These are phyloP conservation scores for Philonicus albiceps DNA, from an alignment of 2,888 invertebrate species.

Conservation along the genomic window DNA sequence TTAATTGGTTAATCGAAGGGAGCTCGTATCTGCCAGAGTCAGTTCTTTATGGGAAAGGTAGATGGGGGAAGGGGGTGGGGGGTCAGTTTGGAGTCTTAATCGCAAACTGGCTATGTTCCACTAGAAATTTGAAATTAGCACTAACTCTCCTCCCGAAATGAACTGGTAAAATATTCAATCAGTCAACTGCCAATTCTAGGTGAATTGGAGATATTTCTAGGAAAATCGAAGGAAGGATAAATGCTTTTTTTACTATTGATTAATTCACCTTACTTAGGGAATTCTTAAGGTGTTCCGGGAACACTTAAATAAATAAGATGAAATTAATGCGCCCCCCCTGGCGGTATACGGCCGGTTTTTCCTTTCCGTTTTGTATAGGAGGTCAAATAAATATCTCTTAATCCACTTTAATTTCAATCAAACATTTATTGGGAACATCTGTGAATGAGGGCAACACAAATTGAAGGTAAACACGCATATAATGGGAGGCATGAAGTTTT, in stretches of 20 bases:
- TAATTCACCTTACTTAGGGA: not conserved
- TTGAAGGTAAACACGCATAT: conserved; percentile 5
- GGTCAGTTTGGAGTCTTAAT: not conserved
- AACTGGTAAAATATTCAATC: not conserved
- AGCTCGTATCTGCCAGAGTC: not conserved
- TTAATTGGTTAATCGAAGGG: conserved; percentile 26
- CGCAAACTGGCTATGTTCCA: not conserved
- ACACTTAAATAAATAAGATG: not conserved
- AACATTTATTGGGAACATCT: conserved; percentile 1
- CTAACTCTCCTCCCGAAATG: not conserved
- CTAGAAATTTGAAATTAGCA: not conserved
- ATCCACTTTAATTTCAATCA: conserved; percentile 3
- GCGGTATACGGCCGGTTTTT: not conserved
- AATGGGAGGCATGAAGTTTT: not conserved
- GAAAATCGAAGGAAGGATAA: not conserved
- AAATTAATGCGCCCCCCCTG: not conserved
- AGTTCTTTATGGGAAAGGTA: not conserved
- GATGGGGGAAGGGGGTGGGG: not conserved
- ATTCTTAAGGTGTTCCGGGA: not conserved
- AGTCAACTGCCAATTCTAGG: not conserved
- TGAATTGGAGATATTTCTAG: not conserved
- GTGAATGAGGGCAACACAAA: not conserved
- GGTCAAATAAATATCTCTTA: not conserved
- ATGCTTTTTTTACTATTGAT: not conserved
- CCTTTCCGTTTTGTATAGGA: not conserved